phyloP scores from a whole-genome alignment of 2,113 vertebrate species.

The Apodemus sylvaticus region DNA sequence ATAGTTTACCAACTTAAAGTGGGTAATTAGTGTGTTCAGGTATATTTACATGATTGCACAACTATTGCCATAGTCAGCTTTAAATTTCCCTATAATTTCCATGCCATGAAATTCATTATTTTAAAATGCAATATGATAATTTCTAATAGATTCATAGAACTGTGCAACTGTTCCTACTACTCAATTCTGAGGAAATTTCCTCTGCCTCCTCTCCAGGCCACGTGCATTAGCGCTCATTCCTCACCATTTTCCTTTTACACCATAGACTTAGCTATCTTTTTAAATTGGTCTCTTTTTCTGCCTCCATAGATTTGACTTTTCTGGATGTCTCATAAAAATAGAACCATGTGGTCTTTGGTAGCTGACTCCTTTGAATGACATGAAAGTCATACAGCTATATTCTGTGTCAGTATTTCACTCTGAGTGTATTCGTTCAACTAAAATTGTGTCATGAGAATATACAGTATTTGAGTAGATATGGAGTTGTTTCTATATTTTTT shows the following conservation, averaged over 20 bases:
- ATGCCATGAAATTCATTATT: not conserved
- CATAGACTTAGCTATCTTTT: not conserved
- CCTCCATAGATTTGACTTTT: not conserved
- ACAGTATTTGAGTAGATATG: not conserved
- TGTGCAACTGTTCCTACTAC: too few species aligned
- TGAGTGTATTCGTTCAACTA: not conserved
- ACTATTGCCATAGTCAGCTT: not conserved
- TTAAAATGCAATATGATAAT: not conserved
- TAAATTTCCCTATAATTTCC: not conserved
- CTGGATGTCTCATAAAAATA: not conserved
- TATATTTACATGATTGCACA: not conserved
- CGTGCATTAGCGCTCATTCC: not conserved
- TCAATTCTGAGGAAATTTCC: not conserved
- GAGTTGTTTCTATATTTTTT: not conserved
- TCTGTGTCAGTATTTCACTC: not conserved
- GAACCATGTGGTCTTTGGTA: slow-evolving; percentile 2
- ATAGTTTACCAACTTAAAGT: not conserved
- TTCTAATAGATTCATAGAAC: not conserved
- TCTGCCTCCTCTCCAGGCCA: not conserved
- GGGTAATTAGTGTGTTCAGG: not conserved
- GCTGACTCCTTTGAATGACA: not conserved
- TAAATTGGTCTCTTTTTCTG: not conserved
- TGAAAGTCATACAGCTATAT: not conserved
- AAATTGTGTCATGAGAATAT: not conserved
- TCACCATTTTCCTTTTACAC: not conserved